Evolutionary conservation across 2,888 invertebrate species (phyloP).

Genomic region (Drosophila tripunctata): DNA sequence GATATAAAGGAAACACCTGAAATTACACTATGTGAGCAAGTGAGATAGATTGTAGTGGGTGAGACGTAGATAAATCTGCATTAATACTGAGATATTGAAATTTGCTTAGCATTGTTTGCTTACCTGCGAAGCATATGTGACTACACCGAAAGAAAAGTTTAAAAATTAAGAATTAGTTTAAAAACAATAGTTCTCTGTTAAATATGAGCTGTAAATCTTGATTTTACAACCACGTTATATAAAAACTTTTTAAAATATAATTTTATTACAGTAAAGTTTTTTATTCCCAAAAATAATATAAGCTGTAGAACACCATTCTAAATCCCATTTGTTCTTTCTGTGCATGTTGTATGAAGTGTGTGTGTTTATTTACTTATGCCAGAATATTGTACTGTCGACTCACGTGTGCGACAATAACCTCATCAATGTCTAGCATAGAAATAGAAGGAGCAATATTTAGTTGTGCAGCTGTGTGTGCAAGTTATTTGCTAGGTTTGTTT

Average conservation of each 20-base stretch:
- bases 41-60: not conserved
- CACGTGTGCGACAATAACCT: constrained; percentile 61
- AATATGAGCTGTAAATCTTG: no score
- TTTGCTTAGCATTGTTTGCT: constrained; percentile 62
- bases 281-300: no score
- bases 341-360: constrained; percentile 11
- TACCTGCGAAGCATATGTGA: no score
- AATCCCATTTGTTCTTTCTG: no score
- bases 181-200: no score
- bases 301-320: no score
- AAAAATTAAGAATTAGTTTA: no score
- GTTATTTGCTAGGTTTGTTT: constrained; percentile 47
- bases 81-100: constrained; percentile 36
- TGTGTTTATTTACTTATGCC: constrained; percentile 44
- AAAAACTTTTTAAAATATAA: no score
- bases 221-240: no score
- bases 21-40: constrained; percentile 24
- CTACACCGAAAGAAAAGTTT: no score
- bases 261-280: no score
- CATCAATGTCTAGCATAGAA: constrained; percentile 50
- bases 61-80: constrained; percentile 5
- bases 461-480: constrained; percentile 24
- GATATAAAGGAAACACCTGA: constrained; percentile 47
- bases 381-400: constrained; percentile 46
- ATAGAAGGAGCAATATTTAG: not conserved